A percentile compares a stretch with the other conserved stretches of the same genome.
Evolutionary conservation across 2,888 invertebrate genomes (phyloP).

Genomic region (Amiota minor): DNA sequence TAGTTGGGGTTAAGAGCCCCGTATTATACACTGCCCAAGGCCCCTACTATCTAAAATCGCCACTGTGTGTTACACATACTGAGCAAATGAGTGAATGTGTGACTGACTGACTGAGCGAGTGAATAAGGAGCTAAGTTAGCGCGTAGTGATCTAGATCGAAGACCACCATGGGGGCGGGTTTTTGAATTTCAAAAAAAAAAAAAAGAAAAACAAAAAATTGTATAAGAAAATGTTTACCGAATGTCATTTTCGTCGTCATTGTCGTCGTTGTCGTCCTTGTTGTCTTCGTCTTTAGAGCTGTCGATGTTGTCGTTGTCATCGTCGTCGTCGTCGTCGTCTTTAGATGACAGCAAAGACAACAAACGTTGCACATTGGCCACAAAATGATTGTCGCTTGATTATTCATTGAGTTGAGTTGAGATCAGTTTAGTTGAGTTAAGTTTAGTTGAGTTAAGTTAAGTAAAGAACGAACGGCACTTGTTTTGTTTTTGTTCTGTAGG

Average conservation of each 20-base stretch:
- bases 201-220: too few species aligned
- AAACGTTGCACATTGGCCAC: not conserved
- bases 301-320: not conserved
- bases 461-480: conserved; percentile 17
- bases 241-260: conserved; percentile 11
- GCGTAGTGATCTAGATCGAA: conserved; percentile 26
- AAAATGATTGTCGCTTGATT: conserved; percentile 22
- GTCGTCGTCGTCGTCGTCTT: not conserved
- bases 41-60: not conserved
- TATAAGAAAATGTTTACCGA: not conserved
- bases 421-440: too few species aligned
- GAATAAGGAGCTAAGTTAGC: too few species aligned
- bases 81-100: too few species aligned
- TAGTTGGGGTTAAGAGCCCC: too few species aligned
- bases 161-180: conserved; percentile 25
- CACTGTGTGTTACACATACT: not conserved
- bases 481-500: not conserved
- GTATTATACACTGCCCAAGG: too few species aligned
- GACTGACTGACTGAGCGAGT: too few species aligned
- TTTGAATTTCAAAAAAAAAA: conserved; percentile 2
- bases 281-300: conserved; percentile 1
- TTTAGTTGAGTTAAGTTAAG: too few species aligned
- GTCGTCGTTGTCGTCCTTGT: conserved; percentile 6
- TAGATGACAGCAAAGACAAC: not conserved
- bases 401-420: conserved; percentile 13